Conservation (phyloP, 2,797 vertebrate species). For the Crocidura indochinensis region DNA sequence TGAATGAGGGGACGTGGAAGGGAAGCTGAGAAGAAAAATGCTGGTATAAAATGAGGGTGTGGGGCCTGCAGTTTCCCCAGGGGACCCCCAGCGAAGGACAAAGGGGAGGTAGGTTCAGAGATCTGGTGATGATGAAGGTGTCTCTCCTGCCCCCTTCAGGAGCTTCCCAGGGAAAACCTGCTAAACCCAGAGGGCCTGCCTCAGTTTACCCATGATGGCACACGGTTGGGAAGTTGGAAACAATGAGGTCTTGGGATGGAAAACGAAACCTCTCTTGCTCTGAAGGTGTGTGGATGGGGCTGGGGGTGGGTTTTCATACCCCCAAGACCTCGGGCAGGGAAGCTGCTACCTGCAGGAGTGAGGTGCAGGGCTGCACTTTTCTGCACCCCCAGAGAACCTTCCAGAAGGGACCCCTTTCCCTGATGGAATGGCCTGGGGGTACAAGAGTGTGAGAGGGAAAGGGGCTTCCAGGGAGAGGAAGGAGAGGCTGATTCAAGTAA, state of each 20-base stretch:
- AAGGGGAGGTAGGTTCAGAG: neutral
- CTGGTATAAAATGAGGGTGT: neutral
- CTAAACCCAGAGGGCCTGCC: neutral
- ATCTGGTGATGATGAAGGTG: neutral
- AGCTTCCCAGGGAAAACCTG: neutral
- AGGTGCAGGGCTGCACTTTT: constrained; percentile 69
- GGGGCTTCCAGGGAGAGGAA: neutral
- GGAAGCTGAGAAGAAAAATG: neutral
- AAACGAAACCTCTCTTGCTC: neutral
- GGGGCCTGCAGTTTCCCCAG: neutral
- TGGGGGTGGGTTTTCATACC: neutral
- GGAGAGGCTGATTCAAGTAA: constrained; percentile 83
- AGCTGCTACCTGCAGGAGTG: constrained; percentile 49
- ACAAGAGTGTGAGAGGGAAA: neutral
- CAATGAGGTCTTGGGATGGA: neutral
- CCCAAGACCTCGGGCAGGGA: neutral
- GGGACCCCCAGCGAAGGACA: too few relatives aligned
- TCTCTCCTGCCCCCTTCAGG: neutral
- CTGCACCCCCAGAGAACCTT: constrained; percentile 37
- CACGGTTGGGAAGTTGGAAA: neutral
- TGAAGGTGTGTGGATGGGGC: neutral
- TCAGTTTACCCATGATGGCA: neutral
- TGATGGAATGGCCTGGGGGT: too few relatives aligned
- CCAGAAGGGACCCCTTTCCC: neutral
- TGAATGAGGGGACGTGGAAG: neutral